These are phyloP conservation scores for Sander lucioperca DNA, from an alignment of 2,113 vertebrate genomes.

Conservation along the genomic window DNA sequence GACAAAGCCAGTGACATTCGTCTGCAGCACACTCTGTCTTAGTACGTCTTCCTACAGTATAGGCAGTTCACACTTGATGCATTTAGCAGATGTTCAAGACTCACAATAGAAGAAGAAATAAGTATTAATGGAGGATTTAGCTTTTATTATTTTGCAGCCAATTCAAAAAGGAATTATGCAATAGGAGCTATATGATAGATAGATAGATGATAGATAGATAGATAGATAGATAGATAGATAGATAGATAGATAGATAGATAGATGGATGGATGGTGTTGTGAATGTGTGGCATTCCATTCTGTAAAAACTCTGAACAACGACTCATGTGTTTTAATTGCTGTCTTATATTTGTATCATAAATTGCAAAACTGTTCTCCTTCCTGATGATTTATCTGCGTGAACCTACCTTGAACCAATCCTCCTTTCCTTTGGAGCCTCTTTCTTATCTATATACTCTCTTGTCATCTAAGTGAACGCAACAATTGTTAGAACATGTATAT, in stretches of 20 bases:
- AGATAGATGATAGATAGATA: neutral
- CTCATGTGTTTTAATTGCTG: too few species aligned
- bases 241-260: neutral
- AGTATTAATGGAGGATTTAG: neutral
- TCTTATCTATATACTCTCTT: too few species aligned
- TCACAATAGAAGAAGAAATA: neutral
- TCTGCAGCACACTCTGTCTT: neutral
- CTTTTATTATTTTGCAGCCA: neutral
- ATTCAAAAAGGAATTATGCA: neutral
- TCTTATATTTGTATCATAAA: too few species aligned
- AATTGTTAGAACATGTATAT: too few species aligned
- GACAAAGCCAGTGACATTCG: conserved; percentile 14
- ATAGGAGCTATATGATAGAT: neutral
- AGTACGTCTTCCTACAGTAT: neutral
- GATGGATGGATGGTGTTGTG: neutral
- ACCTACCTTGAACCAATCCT: too few species aligned
- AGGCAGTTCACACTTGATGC: neutral
- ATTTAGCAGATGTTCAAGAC: neutral
- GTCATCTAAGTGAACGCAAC: too few species aligned
- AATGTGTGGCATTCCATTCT: too few species aligned
- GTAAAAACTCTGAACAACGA: too few species aligned
- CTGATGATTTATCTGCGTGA: too few species aligned
- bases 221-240: neutral
- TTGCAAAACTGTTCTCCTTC: too few species aligned
- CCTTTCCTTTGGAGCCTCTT: too few species aligned